Percentiles rank a stretch among this genome's conserved stretches.
phyloP scores from a whole-genome alignment of 2,797 vertebrate genomes.

The Enteromius treurensis region DNA sequence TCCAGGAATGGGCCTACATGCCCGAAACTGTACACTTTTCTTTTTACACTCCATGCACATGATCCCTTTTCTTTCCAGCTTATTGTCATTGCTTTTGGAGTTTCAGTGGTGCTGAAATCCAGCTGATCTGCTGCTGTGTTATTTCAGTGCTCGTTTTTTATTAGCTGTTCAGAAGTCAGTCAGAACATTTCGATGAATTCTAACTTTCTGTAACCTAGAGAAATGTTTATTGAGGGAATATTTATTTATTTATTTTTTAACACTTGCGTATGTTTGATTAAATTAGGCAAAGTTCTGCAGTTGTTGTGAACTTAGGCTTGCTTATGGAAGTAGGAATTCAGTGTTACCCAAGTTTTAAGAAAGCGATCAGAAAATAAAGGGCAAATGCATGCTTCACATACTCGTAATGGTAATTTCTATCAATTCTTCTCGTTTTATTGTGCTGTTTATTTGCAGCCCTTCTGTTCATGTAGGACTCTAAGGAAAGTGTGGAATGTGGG shows the following conservation, averaged over 20 bases:
- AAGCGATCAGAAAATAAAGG: neutral
- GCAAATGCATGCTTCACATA: neutral
- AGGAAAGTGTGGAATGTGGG: neutral
- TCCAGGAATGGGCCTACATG: neutral
- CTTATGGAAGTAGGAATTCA: neutral
- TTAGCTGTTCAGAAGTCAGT: neutral
- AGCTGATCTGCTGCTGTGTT: neutral
- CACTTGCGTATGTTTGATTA: neutral
- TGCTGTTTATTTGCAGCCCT: neutral
- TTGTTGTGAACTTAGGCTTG: neutral
- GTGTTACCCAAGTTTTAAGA: neutral
- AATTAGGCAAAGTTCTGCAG: neutral
- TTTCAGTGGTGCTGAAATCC: conserved; percentile 5
- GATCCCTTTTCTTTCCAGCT: neutral
- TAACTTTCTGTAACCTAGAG: neutral
- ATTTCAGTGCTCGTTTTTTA: neutral
- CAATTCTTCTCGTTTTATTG: neutral
- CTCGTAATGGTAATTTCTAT: neutral
- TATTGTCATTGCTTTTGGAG: neutral
- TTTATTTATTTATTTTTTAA: neutral
- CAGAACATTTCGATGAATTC: neutral
- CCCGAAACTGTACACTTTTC: neutral
- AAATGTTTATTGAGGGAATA: neutral
- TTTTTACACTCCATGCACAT: too few relatives aligned
- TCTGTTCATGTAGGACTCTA: neutral